Evolutionary conservation across 2,797 vertebrate genomes (phyloP), one percentile per base, ranked within the genome.

Genomic region (Centropyge bicolor): DNA sequence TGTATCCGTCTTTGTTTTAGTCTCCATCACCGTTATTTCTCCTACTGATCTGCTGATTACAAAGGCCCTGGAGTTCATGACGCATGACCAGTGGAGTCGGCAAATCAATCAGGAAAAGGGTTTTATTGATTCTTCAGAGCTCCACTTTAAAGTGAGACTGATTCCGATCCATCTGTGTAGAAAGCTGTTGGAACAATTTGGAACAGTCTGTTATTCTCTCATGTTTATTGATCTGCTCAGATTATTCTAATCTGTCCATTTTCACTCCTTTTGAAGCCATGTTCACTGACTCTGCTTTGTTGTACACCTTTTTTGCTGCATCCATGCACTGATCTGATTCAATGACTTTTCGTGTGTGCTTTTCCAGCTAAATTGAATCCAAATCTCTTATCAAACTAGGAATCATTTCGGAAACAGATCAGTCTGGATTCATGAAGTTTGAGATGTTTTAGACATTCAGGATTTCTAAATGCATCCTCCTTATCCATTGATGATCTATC

Each of bases 31-130:
- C 36, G 55, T 69, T 54, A 49, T 56, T 31, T 59, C 22, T 70
- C 13, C 49, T 57, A 2, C 60, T 54, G 69, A 70, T 83, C 38
- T 55, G 61, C 79, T 84, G 68, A 86, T 73, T 85, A 78, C 54
- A 54, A 46, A 9, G 1, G 1, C 7, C 1, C 54, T 65, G 49
- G 2, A 70, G 62, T 59, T 85, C 55, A 56, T 86, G 79, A 86
- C 17, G 70, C 62, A 68, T 84, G 77, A 80, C 72, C 9, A 1
- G 41, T n/a, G 74, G 60, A 56, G 64, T 88, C 46, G 3, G 57
- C 51, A n/a, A 76, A 87, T 92, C 86, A 76, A 83, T 87, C 45
- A 17, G 64, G 3, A 59, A 76, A 81, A 74, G 45, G 46, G 19
- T 70, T 87, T 79, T 81, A 84, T 78, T 68, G 79, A 87, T 80